Percentiles rank a stretch among this genome's conserved stretches.
phyloP scores from a whole-genome alignment of 2,113 vertebrate genomes.

The Anguilla japonica region DNA sequence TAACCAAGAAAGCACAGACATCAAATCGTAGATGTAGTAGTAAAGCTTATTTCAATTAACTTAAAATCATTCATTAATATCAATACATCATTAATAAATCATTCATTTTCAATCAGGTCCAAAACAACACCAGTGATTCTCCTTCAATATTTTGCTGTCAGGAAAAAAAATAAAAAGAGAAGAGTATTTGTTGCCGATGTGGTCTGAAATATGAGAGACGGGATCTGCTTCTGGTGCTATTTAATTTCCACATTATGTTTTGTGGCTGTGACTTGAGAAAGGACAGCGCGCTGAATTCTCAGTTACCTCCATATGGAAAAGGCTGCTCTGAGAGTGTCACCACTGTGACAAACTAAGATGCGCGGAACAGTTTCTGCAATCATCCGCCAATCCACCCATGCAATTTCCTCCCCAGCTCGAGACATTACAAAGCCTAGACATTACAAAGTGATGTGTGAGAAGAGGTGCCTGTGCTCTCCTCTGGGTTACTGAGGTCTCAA shows the following conservation, averaged over 20 bases:
- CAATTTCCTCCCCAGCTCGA: slow-evolving; percentile 47
- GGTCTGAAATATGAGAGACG: neutral
- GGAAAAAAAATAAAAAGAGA: too few relatives aligned
- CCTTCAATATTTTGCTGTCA: too few relatives aligned
- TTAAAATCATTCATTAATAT: too few relatives aligned
- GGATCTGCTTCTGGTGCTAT: neutral
- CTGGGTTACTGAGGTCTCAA: slow-evolving; percentile 38
- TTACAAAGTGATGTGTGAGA: slow-evolving; percentile 21
- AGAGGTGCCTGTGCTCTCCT: neutral
- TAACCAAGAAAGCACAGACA: too few relatives aligned
- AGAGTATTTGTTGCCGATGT: too few relatives aligned
- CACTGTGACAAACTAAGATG: slow-evolving; percentile 47
- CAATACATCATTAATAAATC: too few relatives aligned
- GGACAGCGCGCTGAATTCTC: neutral
- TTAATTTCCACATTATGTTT: neutral
- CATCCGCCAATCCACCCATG: slow-evolving; percentile 45
- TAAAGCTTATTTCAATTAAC: too few relatives aligned
- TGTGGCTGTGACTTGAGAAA: too few relatives aligned
- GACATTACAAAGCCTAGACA: slow-evolving; percentile 30
- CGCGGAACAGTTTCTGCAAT: slow-evolving; percentile 46
- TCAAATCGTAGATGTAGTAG: too few relatives aligned
- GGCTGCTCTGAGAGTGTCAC: slow-evolving; percentile 31
- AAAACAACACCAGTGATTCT: too few relatives aligned
- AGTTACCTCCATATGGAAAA: slow-evolving; percentile 1
- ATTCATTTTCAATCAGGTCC: too few relatives aligned